Percentiles rank a stretch among this genome's conserved stretches.
Evolutionary conservation across 1,140 invertebrate species (phyloP).

Genomic region (Megalopta genalis): DNA sequence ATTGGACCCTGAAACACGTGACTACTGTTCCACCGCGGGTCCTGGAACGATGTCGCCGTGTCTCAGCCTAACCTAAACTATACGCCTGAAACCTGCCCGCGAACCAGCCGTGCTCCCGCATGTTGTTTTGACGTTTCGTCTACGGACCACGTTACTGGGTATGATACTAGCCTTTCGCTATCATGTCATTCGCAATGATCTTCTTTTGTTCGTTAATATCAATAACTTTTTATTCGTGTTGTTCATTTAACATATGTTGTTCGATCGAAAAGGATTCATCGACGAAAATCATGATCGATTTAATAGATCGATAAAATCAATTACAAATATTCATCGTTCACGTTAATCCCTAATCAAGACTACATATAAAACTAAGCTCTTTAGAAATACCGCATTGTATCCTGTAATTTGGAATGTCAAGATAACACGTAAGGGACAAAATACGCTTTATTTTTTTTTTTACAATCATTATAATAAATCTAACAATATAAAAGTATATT

Average conservation of each 20-base stretch:
- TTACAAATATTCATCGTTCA: too few species aligned
- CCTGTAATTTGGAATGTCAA: background rate
- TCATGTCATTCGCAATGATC: background rate
- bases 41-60: constrained; percentile 48
- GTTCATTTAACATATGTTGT: too few species aligned
- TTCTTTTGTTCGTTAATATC: background rate
- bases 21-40: constrained; percentile 42
- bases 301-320: too few species aligned
- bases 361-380: too few species aligned
- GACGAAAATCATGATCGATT: too few species aligned
- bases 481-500: constrained; percentile 74
- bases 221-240: too few species aligned
- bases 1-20: constrained; percentile 68
- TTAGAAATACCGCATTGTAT: background rate
- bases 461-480: constrained; percentile 70
- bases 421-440: constrained; percentile 16
- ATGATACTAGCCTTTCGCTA: background rate
- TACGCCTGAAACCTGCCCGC: background rate
- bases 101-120: background rate
- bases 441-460: constrained; percentile 61
- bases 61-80: constrained; percentile 36
- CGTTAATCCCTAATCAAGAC: too few species aligned
- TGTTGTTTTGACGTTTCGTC: constrained; percentile 19
- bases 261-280: too few species aligned
- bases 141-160: background rate